phyloP scores from a whole-genome alignment of 2,113 vertebrate species.

The Neogale vison region DNA sequence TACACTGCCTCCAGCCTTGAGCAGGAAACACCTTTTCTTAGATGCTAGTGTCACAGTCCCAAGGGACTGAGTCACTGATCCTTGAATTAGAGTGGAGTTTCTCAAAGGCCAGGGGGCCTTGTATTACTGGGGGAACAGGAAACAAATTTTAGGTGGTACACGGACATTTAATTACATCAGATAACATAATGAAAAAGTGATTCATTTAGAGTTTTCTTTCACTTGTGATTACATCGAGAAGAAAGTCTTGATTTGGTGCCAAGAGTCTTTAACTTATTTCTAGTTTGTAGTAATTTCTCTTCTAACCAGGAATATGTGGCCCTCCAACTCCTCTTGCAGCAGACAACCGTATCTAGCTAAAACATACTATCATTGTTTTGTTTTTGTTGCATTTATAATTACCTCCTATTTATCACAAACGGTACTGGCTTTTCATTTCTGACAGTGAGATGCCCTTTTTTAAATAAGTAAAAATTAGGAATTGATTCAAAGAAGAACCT shows the following conservation, averaged over 20 bases:
- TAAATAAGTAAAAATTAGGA: conserved; percentile 14
- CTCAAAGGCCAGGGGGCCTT: background rate
- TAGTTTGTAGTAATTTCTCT: background rate
- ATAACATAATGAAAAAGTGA: background rate
- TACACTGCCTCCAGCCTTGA: background rate
- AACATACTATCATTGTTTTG: background rate
- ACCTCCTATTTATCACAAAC: background rate
- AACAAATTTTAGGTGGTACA: background rate
- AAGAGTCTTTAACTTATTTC: background rate
- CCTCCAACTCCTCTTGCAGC: background rate
- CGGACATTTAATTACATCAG: background rate
- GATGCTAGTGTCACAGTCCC: background rate
- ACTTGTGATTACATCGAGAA: background rate
- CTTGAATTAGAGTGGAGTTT: background rate
- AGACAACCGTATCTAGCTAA: background rate
- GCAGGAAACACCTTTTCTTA: background rate
- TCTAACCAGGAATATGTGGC: background rate
- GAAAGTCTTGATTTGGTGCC: conserved; percentile 7
- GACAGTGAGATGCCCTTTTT: background rate
- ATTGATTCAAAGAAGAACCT: conserved; percentile 11
- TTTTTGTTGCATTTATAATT: background rate
- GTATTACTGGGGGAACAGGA: background rate
- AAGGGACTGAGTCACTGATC: background rate
- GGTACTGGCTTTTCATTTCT: background rate
- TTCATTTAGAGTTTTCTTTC: background rate